Evolutionary conservation across 2,888 invertebrate species (phyloP).

Genomic region (Protodeltote pygarga): DNA sequence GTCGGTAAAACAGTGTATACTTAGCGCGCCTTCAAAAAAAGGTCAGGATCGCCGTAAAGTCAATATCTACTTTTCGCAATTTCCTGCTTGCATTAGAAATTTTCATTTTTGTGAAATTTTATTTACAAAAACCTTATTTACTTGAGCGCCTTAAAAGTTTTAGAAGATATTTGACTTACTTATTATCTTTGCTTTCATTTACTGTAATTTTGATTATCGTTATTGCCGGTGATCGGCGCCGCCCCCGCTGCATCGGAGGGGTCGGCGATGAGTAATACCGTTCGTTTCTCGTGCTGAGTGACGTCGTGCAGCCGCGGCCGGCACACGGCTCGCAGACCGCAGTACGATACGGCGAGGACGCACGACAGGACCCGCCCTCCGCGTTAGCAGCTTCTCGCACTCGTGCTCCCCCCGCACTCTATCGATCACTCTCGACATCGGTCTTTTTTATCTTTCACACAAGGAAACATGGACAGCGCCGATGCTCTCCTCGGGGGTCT

Average conservation of each 20-base stretch:
- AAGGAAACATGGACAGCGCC: constrained; percentile 69
- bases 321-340: constrained; percentile 65
- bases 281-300: constrained; percentile 80
- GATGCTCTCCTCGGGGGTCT: constrained; percentile 72
- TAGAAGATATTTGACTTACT: constrained; percentile 13
- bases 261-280: constrained; percentile 79
- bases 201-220: constrained; percentile 24
- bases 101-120: constrained; percentile 20
- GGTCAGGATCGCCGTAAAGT: constrained; percentile 58
- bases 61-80: constrained; percentile 68
- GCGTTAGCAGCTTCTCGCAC: constrained; percentile 54
- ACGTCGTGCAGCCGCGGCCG: constrained; percentile 73
- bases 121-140: constrained; percentile 17
- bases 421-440: constrained; percentile 62
- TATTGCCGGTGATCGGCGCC: constrained; percentile 54
- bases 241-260: constrained; percentile 63
- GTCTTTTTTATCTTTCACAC: constrained; percentile 51
- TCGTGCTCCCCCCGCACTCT: constrained; percentile 65
- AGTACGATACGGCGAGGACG: constrained; percentile 76
- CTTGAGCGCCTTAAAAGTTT: background rate
- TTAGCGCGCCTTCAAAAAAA: constrained; percentile 52
- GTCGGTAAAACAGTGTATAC: constrained; percentile 70
- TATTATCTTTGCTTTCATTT: constrained; percentile 20
- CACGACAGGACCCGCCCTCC: constrained; percentile 73
- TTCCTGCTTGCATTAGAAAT: constrained; percentile 24